These are phyloP conservation scores for mouse (Mus musculus) DNA, from an alignment of 2,113 vertebrate species.

Conservation along the genomic window GRCm39 chr5:130573001-130573500, in stretches of 20 bases:
- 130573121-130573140: neutral
- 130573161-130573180: neutral
- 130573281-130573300: neutral
- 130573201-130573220: neutral
- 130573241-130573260: neutral
- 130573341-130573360: neutral
- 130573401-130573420: fast-evolving
- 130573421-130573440: fast-evolving
- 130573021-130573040: neutral
- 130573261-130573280: neutral
- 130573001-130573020: neutral
- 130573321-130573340: neutral
- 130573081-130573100: too few relatives aligned
- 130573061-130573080: neutral
- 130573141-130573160: neutral
- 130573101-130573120: neutral
- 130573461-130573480: neutral
- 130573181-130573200: neutral
- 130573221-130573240: neutral
- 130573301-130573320: neutral
- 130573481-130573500: neutral
- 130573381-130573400: fast-evolving
- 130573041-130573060: neutral
- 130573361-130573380: fast-evolving
- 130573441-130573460: fast-evolving